Evolutionary conservation across 1,140 invertebrate genomes (phyloP).

Genomic region (Drosophila punjabiensis): DNA sequence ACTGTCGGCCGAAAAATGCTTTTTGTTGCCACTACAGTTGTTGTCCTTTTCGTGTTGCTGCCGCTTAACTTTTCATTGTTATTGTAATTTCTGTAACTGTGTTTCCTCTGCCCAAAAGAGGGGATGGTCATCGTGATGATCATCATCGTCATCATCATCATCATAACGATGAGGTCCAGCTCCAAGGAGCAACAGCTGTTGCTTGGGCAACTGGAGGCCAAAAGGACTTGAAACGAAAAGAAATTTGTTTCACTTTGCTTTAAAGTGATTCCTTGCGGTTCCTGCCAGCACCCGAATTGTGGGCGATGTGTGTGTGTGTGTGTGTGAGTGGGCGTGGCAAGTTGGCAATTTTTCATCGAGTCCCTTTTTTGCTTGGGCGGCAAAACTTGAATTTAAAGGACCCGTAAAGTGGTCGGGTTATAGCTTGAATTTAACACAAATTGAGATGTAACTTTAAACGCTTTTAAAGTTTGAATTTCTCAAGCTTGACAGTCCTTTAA

Average conservation of each 20-base stretch:
- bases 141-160: conserved; percentile 20
- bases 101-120: conserved; percentile 24
- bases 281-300: conserved; percentile 9
- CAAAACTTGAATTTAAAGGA: conserved; percentile 26
- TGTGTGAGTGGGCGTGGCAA: conserved; percentile 37
- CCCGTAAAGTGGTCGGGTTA: conserved; percentile 26
- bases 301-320: conserved; percentile 10
- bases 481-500: not conserved
- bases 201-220: conserved; percentile 61
- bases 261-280: conserved; percentile 75
- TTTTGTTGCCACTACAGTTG: conserved; percentile 55
- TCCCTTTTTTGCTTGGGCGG: conserved; percentile 3
- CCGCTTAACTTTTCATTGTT: conserved; percentile 82
- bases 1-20: conserved; percentile 50
- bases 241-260: conserved; percentile 59
- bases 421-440: not conserved
- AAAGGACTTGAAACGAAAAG: conserved; percentile 49
- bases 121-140: conserved; percentile 25
- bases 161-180: conserved; percentile 59
- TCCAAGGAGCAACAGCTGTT: conserved; percentile 72
- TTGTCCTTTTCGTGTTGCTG: conserved; percentile 74
- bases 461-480: not conserved
- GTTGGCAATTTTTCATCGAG: conserved; percentile 38
- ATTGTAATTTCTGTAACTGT: conserved; percentile 76
- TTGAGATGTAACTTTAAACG: not conserved